Evolutionary conservation across 92 coral and sea anemone species (phyloP).

Genomic region (Zoanthus solanderi): DNA sequence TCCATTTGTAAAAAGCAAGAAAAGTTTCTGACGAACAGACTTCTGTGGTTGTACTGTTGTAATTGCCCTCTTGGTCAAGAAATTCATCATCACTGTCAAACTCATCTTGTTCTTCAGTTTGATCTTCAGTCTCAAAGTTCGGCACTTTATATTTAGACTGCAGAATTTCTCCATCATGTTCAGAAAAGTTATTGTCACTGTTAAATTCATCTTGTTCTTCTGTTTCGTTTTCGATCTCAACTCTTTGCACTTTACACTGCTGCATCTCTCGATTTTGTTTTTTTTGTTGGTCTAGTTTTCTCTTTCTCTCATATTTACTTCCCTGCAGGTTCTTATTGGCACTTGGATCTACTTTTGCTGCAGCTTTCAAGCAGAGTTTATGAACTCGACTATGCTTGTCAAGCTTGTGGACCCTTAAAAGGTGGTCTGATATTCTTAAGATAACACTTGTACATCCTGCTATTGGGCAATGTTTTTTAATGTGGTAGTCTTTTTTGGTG

Average conservation of each 20-base stretch:
- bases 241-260: slow-evolving; percentile 16
- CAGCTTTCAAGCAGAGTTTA: slow-evolving; percentile 14
- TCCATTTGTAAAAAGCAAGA: slow-evolving; percentile 49
- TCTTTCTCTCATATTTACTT: background rate
- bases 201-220: slow-evolving; percentile 10
- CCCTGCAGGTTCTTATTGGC: slow-evolving; percentile 14
- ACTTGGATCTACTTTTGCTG: background rate
- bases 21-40: slow-evolving; percentile 4
- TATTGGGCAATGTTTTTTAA: background rate
- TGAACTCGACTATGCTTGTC: slow-evolving; percentile 8
- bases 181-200: background rate
- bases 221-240: background rate
- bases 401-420: slow-evolving; percentile 19
- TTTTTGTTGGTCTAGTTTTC: background rate
- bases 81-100: background rate
- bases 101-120: slow-evolving; percentile 22
- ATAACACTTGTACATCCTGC: background rate
- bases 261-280: background rate
- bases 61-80: slow-evolving; percentile 11
- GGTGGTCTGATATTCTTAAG: slow-evolving; percentile 7
- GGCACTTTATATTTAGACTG: background rate
- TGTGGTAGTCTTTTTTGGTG: background rate
- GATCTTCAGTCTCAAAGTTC: slow-evolving; percentile 1
- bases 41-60: background rate
- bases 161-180: background rate